Evolutionary conservation across 2,797 vertebrate species (phyloP), one percentile per base, ranked within the genome.

Genomic region (Ciconia nigra): DNA sequence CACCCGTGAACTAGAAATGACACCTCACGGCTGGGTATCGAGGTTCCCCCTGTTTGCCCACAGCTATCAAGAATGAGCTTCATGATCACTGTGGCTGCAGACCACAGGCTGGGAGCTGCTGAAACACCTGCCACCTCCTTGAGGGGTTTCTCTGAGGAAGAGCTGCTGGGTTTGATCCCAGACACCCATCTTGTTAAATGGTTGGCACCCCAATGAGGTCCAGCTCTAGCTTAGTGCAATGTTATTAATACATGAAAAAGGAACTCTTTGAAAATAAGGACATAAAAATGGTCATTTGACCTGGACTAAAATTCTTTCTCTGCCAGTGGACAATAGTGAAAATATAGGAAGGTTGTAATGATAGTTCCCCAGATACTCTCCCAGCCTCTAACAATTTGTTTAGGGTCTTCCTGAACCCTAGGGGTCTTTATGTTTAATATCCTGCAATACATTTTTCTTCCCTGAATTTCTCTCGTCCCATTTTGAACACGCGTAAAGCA

Each of bases 401-500:
- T 17, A 31, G 41, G 44, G 22, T 20, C 29, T 25, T 67, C 35
- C 69, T 31, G 17, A 77, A 31, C 31, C 33, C 4, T 9, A n/a
- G 5, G 2, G 9, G 6, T 62, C 15, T 37, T 26, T 17, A 5
- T 17, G 12, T 71, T 59, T 18, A 31, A 66, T 4, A 37, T 16
- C 61, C 24, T 52, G 9, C 2, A 5, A 12, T 1, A 0, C 2
- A 0, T 66, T 87, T 70, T 51, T 12, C 42, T 31, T 33, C 76
- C 85, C 47, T 37, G 35, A 80, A 20, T 77, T 44, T 70, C 46
- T 76, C 26, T 39, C 67, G 11, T 35, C 13, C 0, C 14, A 3
- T 33, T 14, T 21, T 25, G 41, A 47, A 82, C 7, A 2, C 1
- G 0, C 21, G 9, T 55, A 39, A 69, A 61, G 26, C 49, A 2